Evolutionary conservation across 2,797 vertebrate genomes (phyloP).

Genomic region (Clarias fuscus): DNA sequence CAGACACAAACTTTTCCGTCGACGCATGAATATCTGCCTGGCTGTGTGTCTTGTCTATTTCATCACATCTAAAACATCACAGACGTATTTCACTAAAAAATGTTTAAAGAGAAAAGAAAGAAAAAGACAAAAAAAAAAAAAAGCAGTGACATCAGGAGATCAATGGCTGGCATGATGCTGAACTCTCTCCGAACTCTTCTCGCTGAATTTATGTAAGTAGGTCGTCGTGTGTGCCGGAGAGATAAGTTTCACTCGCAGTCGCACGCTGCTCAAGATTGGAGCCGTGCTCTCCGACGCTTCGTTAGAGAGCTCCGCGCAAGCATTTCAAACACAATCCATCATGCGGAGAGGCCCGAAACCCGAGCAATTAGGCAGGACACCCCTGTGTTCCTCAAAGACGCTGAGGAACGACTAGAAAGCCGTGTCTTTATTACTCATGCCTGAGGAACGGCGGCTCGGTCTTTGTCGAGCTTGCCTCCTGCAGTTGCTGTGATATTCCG

Average conservation of each 20-base stretch:
- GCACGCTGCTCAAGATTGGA: slow-evolving; percentile 32
- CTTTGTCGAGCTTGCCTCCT: slow-evolving; percentile 31
- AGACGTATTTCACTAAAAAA: slow-evolving; percentile 22
- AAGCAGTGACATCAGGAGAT: slow-evolving; percentile 38
- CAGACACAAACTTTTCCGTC: slow-evolving; percentile 4
- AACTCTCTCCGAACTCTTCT: slow-evolving; percentile 53
- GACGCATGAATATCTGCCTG: neutral
- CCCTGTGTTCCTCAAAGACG: slow-evolving; percentile 47
- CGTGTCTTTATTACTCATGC: slow-evolving; percentile 41
- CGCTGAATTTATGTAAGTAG: slow-evolving; percentile 56
- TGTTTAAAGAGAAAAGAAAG: neutral
- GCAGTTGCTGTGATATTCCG: slow-evolving; percentile 26
- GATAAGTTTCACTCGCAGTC: slow-evolving; percentile 37
- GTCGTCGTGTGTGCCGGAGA: slow-evolving; percentile 48
- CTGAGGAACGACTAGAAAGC: slow-evolving; percentile 21
- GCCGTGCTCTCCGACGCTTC: slow-evolving; percentile 35
- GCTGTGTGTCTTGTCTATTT: neutral
- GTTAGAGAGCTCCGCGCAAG: slow-evolving; percentile 42
- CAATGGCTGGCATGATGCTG: slow-evolving; percentile 39
- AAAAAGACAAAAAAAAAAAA: neutral
- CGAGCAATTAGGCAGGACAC: slow-evolving; percentile 54
- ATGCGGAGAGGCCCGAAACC: slow-evolving; percentile 47
- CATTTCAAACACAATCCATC: slow-evolving; percentile 55
- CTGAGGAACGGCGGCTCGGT: slow-evolving; percentile 14
- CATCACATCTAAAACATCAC: slow-evolving; percentile 6